Evolutionary conservation across 2,113 vertebrate species (phyloP).

Genomic region (Ageneiosus marmoratus): DNA sequence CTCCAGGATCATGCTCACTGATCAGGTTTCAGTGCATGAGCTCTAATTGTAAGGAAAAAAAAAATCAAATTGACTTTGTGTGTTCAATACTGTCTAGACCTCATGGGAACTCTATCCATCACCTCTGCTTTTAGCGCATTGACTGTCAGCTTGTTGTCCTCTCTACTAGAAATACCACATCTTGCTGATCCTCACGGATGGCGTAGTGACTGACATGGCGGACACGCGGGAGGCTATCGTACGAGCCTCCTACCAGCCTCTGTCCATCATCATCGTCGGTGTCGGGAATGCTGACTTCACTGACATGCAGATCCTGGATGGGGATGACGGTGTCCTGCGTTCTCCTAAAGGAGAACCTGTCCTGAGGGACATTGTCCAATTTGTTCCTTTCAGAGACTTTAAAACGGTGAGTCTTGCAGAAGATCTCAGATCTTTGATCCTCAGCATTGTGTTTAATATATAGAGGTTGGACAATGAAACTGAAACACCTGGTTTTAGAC

Average conservation of each 20-base stretch:
- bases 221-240: slow-evolving; percentile 94
- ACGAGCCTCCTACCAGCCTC: slow-evolving; percentile 87
- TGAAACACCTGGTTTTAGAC: too few relatives aligned
- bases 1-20: slow-evolving; percentile 41
- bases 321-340: slow-evolving; percentile 85
- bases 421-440: background rate
- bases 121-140: slow-evolving; percentile 32
- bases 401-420: slow-evolving; percentile 82
- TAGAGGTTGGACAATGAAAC: too few relatives aligned
- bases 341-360: slow-evolving; percentile 88
- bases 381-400: slow-evolving; percentile 94
- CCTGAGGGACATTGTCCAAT: slow-evolving; percentile 90
- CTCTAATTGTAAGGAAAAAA: slow-evolving; percentile 36
- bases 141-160: slow-evolving; percentile 25
- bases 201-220: slow-evolving; percentile 92
- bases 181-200: slow-evolving; percentile 92
- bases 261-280: slow-evolving; percentile 94
- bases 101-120: slow-evolving; percentile 31
- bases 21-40: slow-evolving; percentile 51
- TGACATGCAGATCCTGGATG: slow-evolving; percentile 93
- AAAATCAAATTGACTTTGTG: slow-evolving; percentile 26
- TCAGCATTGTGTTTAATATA: background rate
- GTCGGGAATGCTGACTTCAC: slow-evolving; percentile 95
- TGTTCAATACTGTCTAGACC: slow-evolving; percentile 22
- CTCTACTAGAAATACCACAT: slow-evolving; percentile 86